Evolutionary conservation across 2,797 vertebrate species (phyloP), one percentile per base, ranked within the genome.

Genomic region (Sebastiscus tertius): DNA sequence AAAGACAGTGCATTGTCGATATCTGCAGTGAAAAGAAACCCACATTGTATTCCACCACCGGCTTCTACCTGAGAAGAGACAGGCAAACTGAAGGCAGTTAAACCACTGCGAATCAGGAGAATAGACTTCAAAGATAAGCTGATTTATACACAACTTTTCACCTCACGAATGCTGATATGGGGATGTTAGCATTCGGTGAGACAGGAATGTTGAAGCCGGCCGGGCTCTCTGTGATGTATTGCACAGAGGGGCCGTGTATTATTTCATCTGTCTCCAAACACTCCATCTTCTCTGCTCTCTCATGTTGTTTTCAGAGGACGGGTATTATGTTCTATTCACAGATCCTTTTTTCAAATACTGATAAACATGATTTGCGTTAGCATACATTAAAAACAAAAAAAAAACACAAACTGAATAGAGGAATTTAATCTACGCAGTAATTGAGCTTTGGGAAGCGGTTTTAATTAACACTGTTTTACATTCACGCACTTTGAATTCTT

Each of bases 101-200:
- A 92, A 82, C 60, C 46, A 31, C 72, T 22, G 68, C 76, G 84
- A 90, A 89, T 81, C 80, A 77, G 80, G 67, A 87, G 84, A 85
- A 81, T 52, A 88, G 62, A 80, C 89, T 91, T 92, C 89, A 93
- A 92, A 93, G 89, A 91, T 87, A 27, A 92, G 81, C 82, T 88
- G 80, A 91, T 91, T 89, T 86, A 88, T 80, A 85, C 84, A 83
- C 71, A 87, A 55, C 75, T 84, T 86, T 81, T 83, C 79, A 82
- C 83, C 82, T 81, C 70, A 75, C 61, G 75, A 92, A 84, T 88
- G 85, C 87, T 90, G 82, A 92, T 79, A 33, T 16, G 64, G 72
- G 75, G 78, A 87, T 85, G 88, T 85, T 74, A 75, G 78, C 36
- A 36, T 79, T 84, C 64, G 58, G 71, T 64, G 75, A 87, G 83